phyloP scores from a whole-genome alignment of 2,888 invertebrate species.

The Cryptocephalus moraei region DNA sequence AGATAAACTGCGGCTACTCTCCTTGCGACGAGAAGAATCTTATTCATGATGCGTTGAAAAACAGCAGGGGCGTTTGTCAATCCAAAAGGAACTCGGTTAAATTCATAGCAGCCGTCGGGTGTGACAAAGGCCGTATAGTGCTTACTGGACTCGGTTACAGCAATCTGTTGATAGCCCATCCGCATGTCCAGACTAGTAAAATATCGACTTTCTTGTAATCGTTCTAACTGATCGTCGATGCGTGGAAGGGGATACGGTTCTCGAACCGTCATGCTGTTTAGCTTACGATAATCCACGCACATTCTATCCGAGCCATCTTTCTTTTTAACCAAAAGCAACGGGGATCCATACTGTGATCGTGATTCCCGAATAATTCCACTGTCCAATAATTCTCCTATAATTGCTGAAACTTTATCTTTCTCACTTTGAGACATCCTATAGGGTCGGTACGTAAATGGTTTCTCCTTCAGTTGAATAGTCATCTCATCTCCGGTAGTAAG shows the following conservation, averaged over 20 bases:
- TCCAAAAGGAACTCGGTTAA: constrained; percentile 3
- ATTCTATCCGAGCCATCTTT: constrained; percentile 15
- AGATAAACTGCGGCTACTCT: constrained; percentile 4
- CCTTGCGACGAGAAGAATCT: not conserved
- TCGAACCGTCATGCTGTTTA: constrained; percentile 15
- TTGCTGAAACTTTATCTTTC: constrained; percentile 11
- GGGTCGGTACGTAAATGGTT: constrained; percentile 15
- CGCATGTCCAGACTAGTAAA: not conserved
- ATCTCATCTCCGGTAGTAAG: constrained; percentile 11
- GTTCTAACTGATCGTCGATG: constrained; percentile 6
- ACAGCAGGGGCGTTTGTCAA: constrained; percentile 23
- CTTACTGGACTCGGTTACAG: too few relatives aligned
- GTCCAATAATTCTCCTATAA: constrained; percentile 10
- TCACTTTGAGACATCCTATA: constrained; percentile 15
- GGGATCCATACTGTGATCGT: constrained; percentile 14
- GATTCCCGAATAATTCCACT: constrained; percentile 13
- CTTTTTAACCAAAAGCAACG: constrained; percentile 15
- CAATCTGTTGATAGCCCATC: constrained; percentile 1
- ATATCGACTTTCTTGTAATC: not conserved
- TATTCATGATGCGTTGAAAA: constrained; percentile 21
- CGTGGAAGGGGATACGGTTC: constrained; percentile 9
- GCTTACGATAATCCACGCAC: too few relatives aligned
- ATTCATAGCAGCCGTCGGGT: not conserved
- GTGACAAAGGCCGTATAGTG: constrained; percentile 5
- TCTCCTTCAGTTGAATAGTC: constrained; percentile 10